These are phyloP conservation scores for Elephantulus edwardii DNA, from an alignment of 2,113 vertebrate species.

Conservation along the genomic window DNA sequence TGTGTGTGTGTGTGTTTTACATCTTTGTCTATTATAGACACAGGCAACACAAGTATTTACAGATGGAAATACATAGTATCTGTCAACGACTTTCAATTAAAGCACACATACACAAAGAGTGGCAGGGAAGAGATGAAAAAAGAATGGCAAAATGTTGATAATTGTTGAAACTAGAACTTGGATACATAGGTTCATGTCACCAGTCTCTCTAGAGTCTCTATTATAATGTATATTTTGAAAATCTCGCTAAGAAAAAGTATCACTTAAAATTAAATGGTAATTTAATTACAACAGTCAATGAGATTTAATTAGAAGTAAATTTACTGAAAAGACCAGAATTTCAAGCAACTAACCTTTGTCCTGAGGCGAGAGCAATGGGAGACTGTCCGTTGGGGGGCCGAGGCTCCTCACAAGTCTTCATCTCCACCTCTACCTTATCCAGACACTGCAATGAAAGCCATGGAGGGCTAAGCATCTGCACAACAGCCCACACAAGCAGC, in stretches of 20 bases:
- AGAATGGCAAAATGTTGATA: not conserved
- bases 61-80: not conserved
- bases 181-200: not conserved
- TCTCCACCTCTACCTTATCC: slow-evolving; percentile 99
- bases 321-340: not conserved
- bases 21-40: not conserved
- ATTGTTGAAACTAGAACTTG: not conserved
- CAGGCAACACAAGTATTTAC: not conserved
- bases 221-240: not conserved
- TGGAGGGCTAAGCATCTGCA: not conserved
- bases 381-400: slow-evolving; percentile 97
- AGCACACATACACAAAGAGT: not conserved
- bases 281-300: not conserved
- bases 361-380: slow-evolving; percentile 95
- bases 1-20: not conserved
- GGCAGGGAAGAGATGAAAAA: not conserved
- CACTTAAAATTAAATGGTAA: slow-evolving; percentile 11
- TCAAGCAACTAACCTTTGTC: slow-evolving; percentile 91
- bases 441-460: slow-evolving; percentile 88
- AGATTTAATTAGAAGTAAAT: slow-evolving; percentile 14
- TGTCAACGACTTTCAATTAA: not conserved
- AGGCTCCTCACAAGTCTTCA: slow-evolving; percentile 97
- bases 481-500: not conserved
- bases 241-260: not conserved
- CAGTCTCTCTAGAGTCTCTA: not conserved